These are phyloP conservation scores for Momotus momota DNA, from an alignment of 2,797 vertebrate species.

Conservation along the genomic window DNA sequence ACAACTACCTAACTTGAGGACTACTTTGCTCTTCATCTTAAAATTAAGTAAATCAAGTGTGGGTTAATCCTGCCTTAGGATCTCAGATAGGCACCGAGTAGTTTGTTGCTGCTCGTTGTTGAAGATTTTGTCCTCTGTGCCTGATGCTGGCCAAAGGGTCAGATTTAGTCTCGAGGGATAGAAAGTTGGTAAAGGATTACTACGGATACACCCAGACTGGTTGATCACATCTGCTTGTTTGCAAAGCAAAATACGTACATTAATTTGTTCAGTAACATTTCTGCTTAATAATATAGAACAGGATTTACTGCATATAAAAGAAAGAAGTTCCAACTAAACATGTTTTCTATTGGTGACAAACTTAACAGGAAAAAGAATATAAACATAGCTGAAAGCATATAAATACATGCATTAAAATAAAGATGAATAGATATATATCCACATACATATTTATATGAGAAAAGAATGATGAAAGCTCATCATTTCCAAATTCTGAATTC, in stretches of 20 bases:
- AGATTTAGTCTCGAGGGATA: background rate
- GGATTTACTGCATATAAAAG: background rate
- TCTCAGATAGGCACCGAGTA: background rate
- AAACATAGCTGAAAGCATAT: background rate
- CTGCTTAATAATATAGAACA: background rate
- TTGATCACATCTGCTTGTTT: background rate
- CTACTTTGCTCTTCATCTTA: background rate
- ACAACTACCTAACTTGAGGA: background rate
- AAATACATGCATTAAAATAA: background rate
- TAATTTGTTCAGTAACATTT: background rate
- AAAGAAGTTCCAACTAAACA: background rate
- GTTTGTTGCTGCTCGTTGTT: background rate
- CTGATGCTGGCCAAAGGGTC: background rate
- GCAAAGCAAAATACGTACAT: background rate
- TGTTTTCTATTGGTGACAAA: background rate
- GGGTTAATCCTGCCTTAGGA: background rate
- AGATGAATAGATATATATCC: background rate
- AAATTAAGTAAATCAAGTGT: background rate
- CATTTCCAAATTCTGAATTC: background rate
- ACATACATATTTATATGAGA: background rate
- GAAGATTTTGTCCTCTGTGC: background rate
- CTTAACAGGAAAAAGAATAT: background rate
- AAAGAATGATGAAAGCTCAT: background rate
- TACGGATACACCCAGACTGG: background rate
- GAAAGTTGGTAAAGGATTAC: background rate